Evolutionary conservation across 2,888 invertebrate species (phyloP).

Genomic region (Yponomeuta plumbellus): DNA sequence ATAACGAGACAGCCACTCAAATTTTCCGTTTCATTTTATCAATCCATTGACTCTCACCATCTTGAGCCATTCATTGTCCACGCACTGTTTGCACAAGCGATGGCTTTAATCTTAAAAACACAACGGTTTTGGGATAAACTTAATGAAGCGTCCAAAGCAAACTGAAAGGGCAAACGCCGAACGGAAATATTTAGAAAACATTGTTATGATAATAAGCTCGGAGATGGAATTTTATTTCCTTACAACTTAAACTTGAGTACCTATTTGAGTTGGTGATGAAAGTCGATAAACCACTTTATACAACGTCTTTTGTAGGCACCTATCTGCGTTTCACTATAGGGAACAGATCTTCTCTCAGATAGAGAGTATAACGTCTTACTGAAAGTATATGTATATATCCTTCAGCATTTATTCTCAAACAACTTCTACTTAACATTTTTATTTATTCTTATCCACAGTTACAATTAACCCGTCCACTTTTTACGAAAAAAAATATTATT

Average conservation of each 20-base stretch:
- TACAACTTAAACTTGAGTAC: conserved; percentile 8
- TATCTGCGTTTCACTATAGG: too few relatives aligned
- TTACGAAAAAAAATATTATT: too few relatives aligned
- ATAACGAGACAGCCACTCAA: background rate
- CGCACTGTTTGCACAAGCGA: conserved; percentile 23
- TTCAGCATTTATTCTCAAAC: too few relatives aligned
- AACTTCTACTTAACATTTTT: too few relatives aligned
- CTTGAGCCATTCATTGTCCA: background rate
- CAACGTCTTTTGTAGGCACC: too few relatives aligned
- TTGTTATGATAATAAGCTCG: conserved; percentile 39
- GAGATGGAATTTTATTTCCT: conserved; percentile 38
- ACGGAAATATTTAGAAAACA: conserved; percentile 45
- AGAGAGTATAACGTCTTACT: too few relatives aligned
- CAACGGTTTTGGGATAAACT: conserved; percentile 46
- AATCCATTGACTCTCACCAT: background rate
- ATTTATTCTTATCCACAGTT: too few relatives aligned
- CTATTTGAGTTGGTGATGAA: conserved; percentile 9
- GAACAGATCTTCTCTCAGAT: too few relatives aligned
- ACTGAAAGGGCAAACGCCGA: conserved; percentile 38
- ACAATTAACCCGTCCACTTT: too few relatives aligned
- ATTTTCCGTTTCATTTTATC: background rate
- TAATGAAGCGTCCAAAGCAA: conserved; percentile 57
- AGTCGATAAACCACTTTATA: background rate
- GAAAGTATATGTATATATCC: too few relatives aligned
- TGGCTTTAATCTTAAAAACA: conserved; percentile 40